A percentile compares a stretch with the other conserved stretches of the same genome.
phyloP scores from a whole-genome alignment of 2,797 vertebrate genomes.

The Cossypha niveicapilla region DNA sequence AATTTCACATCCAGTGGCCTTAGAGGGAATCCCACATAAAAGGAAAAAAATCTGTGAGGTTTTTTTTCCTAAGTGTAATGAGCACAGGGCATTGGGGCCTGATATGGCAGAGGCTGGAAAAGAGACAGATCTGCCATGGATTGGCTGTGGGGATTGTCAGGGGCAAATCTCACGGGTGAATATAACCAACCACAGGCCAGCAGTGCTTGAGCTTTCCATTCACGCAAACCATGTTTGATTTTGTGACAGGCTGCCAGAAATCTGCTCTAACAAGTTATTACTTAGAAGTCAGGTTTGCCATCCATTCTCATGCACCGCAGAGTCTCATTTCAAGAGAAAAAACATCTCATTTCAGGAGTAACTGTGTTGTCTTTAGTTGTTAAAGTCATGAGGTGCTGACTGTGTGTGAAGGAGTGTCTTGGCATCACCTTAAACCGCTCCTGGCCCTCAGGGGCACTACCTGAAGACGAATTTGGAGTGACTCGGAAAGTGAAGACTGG shows the following conservation, averaged over 20 bases:
- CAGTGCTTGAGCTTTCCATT: neutral
- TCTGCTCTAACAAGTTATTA: neutral
- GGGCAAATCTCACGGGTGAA: neutral
- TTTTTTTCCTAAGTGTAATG: neutral
- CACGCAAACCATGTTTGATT: neutral
- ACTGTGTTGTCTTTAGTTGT: neutral
- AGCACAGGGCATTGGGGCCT: neutral
- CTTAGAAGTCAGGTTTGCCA: neutral
- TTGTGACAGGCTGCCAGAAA: neutral
- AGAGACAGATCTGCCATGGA: neutral
- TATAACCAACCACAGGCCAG: neutral
- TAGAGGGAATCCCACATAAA: neutral
- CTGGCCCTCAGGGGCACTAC: neutral
- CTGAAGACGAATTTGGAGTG: neutral
- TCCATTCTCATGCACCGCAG: neutral
- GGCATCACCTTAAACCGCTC: neutral
- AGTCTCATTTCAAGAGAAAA: neutral
- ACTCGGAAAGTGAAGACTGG: neutral
- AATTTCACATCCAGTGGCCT: neutral
- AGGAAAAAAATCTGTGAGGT: neutral
- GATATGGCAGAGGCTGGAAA: neutral
- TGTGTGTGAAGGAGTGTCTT: neutral
- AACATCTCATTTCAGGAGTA: neutral
- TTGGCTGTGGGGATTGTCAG: neutral
- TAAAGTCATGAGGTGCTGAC: neutral